These are phyloP conservation scores for Aphidoletes aphidimyza DNA, from an alignment of 2,888 invertebrate species.

Conservation along the genomic window DNA sequence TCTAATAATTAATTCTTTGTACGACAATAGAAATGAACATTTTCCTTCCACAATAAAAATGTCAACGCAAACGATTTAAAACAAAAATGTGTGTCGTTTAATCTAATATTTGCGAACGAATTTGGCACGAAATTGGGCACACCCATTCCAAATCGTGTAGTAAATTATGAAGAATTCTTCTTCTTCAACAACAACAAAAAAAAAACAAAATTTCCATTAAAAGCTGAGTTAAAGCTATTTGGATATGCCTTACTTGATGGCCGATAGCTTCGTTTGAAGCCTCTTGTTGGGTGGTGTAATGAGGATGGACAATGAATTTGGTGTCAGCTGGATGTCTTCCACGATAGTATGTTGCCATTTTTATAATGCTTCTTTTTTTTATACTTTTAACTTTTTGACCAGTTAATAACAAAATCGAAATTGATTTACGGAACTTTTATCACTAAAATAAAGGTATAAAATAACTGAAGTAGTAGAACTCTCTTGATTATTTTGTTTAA, in stretches of 20 bases:
- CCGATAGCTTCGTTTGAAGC: conserved; percentile 62
- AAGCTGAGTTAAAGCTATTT: neutral
- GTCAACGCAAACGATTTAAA: too few relatives aligned
- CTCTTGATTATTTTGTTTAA: too few relatives aligned
- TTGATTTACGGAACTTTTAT: neutral
- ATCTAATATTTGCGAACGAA: neutral
- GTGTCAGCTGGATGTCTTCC: conserved; percentile 53
- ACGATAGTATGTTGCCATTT: conserved; percentile 58
- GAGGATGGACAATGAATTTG: conserved; percentile 56
- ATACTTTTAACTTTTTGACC: neutral
- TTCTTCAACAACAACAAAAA: too few relatives aligned
- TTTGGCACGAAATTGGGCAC: neutral
- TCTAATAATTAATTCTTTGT: too few relatives aligned
- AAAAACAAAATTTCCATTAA: neutral
- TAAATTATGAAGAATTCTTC: too few relatives aligned
- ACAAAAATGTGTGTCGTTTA: too few relatives aligned
- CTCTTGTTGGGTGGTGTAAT: conserved; percentile 64
- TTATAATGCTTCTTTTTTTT: neutral
- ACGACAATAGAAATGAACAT: too few relatives aligned
- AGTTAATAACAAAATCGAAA: conserved; percentile 23
- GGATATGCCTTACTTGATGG: conserved; percentile 66
- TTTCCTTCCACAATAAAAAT: too few relatives aligned
- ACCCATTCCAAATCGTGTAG: neutral
- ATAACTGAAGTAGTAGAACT: conserved; percentile 42
- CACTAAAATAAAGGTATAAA: conserved; percentile 2